Percentiles rank a stretch among this genome's conserved stretches.
Evolutionary conservation across 2,797 vertebrate genomes (phyloP).

Genomic region (Gallinago nigripennis): DNA sequence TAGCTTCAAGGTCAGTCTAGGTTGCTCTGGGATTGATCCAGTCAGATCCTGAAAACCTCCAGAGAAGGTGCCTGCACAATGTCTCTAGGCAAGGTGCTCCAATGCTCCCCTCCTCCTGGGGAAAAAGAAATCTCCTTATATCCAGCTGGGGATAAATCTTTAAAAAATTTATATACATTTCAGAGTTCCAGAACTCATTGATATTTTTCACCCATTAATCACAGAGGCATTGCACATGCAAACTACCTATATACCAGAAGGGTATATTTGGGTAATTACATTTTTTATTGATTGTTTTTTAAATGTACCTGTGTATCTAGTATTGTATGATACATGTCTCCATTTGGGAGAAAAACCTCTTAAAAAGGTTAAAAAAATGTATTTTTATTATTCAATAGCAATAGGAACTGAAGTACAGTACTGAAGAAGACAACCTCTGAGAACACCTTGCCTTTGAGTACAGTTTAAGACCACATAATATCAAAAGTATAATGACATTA

Average conservation of each 20-base stretch:
- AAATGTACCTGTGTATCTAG: background rate
- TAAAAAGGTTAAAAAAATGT: background rate
- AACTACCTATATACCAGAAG: background rate
- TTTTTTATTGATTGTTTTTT: background rate
- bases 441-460: background rate
- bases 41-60: background rate
- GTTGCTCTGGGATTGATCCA: background rate
- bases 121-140: background rate
- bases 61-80: background rate
- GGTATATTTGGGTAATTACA: background rate
- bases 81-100: background rate
- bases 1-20: accelerated
- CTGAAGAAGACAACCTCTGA: background rate
- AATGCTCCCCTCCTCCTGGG: background rate
- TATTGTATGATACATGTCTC: background rate
- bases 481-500: background rate
- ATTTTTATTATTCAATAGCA: background rate
- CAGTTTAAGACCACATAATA: accelerated
- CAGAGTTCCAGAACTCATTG: background rate
- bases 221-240: background rate
- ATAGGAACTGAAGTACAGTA: background rate
- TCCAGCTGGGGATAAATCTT: background rate
- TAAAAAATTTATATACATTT: background rate
- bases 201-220: background rate
- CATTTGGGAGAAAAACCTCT: background rate